Evolutionary conservation across 2,113 vertebrate genomes (phyloP), one percentile per base, ranked within the genome.

Genomic region (Elanus axillaris): DNA sequence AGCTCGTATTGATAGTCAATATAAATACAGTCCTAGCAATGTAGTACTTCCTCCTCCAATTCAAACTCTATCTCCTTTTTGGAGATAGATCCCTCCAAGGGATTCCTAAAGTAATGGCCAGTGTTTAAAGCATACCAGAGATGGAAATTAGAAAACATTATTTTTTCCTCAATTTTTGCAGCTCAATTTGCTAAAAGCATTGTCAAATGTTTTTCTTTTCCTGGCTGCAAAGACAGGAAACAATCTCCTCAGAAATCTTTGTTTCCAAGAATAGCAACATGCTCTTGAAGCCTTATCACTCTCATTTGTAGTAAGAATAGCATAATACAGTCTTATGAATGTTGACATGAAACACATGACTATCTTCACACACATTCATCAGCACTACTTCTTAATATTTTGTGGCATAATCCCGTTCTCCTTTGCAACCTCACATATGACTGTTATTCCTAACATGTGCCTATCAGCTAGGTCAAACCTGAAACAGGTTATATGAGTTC

Each of bases 171-270:
- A 0, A 13, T 77, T 86, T 95, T 93, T 47, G 34, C 81, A 67
- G 71, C 75, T 88, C 56, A 13, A n/a, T 90, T 90, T 43, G 43
- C 62, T 90, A 84, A 78, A 94, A 72, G 15, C 60, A 48, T 68
- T 29, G 80, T 84, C 64, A 81, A 92, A 77, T 40, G 55, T 66
- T 84, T 86, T 77, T 52, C 56, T 78, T 86, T 53, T 72, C n/a
- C 80, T 36, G 27, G 48, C 48, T 75, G 75, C 72, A 81, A 72
- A 87, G 86, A 84, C 94, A 92, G 95, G 94, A 96, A 94, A 86
- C 40, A 27, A 64, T 19, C 69, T 93, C 42, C 69, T 92, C 47
- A 87, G 23, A 64, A 75, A 86, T 45, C 31, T 88, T 88, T 78
- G 56, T 90, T 91, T 94, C 92, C 79, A 81, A 94, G 88, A 95